phyloP scores from a whole-genome alignment of 2,888 invertebrate species.

The Dromius quadrimaculatus region DNA sequence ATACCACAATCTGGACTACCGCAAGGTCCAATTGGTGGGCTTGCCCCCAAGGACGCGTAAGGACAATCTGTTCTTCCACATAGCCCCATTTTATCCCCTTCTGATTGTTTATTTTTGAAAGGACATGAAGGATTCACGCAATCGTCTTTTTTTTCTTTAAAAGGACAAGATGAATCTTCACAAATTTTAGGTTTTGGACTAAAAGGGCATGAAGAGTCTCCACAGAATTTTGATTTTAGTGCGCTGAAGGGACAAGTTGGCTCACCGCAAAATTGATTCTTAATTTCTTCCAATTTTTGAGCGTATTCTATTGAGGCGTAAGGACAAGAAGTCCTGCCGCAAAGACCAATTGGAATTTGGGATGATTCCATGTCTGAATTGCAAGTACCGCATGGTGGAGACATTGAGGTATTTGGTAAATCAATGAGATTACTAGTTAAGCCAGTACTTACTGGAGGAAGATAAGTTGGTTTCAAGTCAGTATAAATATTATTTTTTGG shows the following conservation, averaged over 20 bases:
- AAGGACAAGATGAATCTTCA: not conserved
- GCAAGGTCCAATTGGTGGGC: not conserved
- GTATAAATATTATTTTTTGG: not conserved
- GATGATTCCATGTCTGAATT: not conserved
- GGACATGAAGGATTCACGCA: constrained; percentile 26
- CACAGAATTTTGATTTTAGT: not conserved
- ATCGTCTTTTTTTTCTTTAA: not conserved
- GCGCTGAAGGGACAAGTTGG: constrained; percentile 17
- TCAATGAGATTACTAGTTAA: not conserved
- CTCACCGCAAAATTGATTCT: not conserved
- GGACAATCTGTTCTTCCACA: constrained; percentile 30
- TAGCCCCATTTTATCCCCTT: not conserved
- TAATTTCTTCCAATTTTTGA: not conserved
- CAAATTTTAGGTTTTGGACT: not conserved
- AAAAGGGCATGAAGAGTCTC: not conserved
- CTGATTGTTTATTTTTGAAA: not conserved
- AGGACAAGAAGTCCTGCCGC: constrained; percentile 37
- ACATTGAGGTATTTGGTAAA: not conserved
- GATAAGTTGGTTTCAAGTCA: not conserved
- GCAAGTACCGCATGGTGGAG: not conserved
- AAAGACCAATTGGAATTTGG: constrained; percentile 19
- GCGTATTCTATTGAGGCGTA: constrained; percentile 19
- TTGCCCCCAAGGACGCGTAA: not conserved
- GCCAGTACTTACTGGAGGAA: not conserved
- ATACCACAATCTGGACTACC: constrained; percentile 2